Base-by-base conservation (phyloP, 2,888 invertebrate species). In the Beris chalybata region DNA sequence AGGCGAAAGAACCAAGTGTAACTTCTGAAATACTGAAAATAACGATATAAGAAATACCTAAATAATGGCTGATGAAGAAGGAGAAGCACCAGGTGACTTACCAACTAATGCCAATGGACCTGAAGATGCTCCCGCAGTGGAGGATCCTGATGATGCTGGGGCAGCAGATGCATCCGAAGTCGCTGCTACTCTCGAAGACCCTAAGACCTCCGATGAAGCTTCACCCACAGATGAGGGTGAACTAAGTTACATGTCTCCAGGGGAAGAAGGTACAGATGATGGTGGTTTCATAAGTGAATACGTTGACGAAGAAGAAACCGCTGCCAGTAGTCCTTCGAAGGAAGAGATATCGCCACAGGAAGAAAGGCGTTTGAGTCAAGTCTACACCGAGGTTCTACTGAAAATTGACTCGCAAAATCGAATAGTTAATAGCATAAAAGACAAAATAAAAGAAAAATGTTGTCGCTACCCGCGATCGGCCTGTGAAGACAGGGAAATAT, bases 381-480 rank as follows among this genome's bases (percentile, higher is more conserved):
- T 79, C 66, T 79, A 79, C 32, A 57, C 75, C 53, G 70, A 76
- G 5, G 65, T 79, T 30, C 72, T 77, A 52, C 75, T 75, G 59
- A 55, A 76, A 69, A 78, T 79, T 47, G 75, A 76, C 0, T 73
- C 73, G 67, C 79, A 80, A 71, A 80, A 79, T 64, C 70, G 72
- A 11, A 73, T 75, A 47, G 74, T 79, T 5, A 74, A 73, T 64
- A 74, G 75, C 48, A 73, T 80, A 0, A 80, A 80, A 70, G 53
- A 54, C 0, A 70, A 76, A 58, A 74, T 80, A 3, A 74, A 74
- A 69, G 73, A 73, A 13, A 71, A 76, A 64, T 75, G 76, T 55
- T 69, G 70, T 6, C 75, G 72, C 31, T 68, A 73, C 0, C 76
- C 76, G 32, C 72, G 76, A 47, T 75, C 76, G 0, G 74, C 71